Percentiles rank a stretch among this genome's conserved stretches.
phyloP scores from a whole-genome alignment of 2,888 invertebrate genomes.

The Elysia crispata region DNA sequence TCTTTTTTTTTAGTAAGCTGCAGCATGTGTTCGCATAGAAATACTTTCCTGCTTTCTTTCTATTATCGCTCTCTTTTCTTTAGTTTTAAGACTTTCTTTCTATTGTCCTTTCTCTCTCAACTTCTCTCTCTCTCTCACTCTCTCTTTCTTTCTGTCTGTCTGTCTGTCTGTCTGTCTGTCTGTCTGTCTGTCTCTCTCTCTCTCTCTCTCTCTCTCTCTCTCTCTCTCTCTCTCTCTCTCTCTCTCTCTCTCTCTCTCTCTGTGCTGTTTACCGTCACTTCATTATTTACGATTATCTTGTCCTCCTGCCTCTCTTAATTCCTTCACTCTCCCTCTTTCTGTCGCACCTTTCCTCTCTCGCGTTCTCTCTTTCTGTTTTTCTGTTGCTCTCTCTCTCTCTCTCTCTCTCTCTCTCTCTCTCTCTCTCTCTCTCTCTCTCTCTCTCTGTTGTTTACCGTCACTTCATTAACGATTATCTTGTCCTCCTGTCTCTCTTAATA shows the following conservation, averaged over 20 bases:
- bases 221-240: neutral
- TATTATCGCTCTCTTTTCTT: too few relatives aligned
- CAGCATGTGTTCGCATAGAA: too few relatives aligned
- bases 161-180: conserved; percentile 48
- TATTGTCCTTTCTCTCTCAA: too few relatives aligned
- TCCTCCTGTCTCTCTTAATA: neutral
- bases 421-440: conserved; percentile 14
- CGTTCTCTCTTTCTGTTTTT: neutral
- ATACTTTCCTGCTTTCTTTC: too few relatives aligned
- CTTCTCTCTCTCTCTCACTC: neutral
- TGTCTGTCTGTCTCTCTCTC: conserved; percentile 36
- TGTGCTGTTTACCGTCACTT: neutral
- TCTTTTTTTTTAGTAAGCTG: too few relatives aligned
- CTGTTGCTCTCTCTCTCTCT: conserved; percentile 26
- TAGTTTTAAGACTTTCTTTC: too few relatives aligned
- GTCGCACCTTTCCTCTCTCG: neutral
- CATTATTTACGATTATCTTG: neutral
- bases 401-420: conserved; percentile 28
- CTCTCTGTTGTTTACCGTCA: neutral
- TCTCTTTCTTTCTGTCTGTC: neutral
- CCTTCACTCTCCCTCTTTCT: conserved; percentile 39
- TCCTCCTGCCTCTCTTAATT: neutral
- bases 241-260: conserved; percentile 36
- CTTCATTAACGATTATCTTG: neutral
- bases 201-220: conserved; percentile 10